phyloP scores from a whole-genome alignment of 2,888 invertebrate genomes.

The Drosophila gaucha region DNA sequence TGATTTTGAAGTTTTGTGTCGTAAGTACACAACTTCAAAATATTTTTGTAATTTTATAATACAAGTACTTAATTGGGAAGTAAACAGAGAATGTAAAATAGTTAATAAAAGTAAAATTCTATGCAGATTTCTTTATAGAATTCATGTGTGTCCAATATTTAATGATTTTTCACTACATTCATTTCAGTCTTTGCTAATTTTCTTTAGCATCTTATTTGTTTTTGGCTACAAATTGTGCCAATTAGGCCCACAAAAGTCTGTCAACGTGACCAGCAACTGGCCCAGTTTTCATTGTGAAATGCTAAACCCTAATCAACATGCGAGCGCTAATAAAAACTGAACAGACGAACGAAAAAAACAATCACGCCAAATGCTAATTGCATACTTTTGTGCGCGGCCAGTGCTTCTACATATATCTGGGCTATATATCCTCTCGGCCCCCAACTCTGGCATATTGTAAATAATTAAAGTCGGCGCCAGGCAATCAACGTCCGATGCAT shows the following conservation, averaged over 20 bases:
- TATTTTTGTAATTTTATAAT: too few species aligned
- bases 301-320: conserved; percentile 40
- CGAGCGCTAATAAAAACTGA: conserved; percentile 5
- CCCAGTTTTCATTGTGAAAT: conserved; percentile 18
- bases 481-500: conserved; percentile 70
- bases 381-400: conserved; percentile 60
- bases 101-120: too few species aligned
- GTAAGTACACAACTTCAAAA: too few species aligned
- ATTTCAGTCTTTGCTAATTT: not conserved
- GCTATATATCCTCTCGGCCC: not conserved
- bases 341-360: conserved; percentile 31
- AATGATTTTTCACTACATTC: too few species aligned
- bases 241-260: conserved; percentile 26
- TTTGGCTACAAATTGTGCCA: conserved; percentile 10
- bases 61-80: too few species aligned
- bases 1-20: too few species aligned
- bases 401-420: conserved; percentile 35
- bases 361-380: conserved; percentile 64
- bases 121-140: too few species aligned
- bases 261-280: conserved; percentile 28
- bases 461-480: conserved; percentile 69
- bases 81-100: too few species aligned
- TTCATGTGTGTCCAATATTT: too few species aligned
- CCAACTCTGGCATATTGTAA: conserved; percentile 42
- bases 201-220: not conserved